These are phyloP conservation scores for Eciton burchellii DNA, from an alignment of 1,140 invertebrate species.

Conservation along the genomic window DNA sequence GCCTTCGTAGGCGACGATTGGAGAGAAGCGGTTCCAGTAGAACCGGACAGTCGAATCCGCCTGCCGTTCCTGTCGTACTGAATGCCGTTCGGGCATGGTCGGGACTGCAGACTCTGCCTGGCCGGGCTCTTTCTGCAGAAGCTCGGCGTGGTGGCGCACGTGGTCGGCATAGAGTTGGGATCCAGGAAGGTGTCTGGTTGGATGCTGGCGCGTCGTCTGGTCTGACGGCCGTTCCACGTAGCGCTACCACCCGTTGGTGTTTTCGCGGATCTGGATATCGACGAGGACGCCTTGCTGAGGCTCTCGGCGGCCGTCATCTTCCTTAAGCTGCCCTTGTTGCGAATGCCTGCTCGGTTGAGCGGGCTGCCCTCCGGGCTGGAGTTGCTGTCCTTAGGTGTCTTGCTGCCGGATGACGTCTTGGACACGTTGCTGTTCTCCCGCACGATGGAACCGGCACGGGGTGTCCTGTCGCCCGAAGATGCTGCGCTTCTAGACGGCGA, in stretches of 20 bases:
- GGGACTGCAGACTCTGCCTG: slow-evolving; percentile 88
- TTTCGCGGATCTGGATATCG: slow-evolving; percentile 63
- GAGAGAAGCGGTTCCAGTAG: slow-evolving; percentile 83
- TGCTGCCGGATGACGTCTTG: slow-evolving; percentile 77
- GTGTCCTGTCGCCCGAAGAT: slow-evolving; percentile 81
- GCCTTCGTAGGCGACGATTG: slow-evolving; percentile 88
- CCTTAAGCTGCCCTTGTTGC: slow-evolving; percentile 70
- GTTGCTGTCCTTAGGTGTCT: slow-evolving; percentile 81
- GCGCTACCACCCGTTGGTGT: slow-evolving; percentile 85
- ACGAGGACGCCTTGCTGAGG: slow-evolving; percentile 80
- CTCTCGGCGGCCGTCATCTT: slow-evolving; percentile 83
- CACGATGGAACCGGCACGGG: slow-evolving; percentile 84
- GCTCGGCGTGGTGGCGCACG: slow-evolving; percentile 81
- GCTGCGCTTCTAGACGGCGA: slow-evolving; percentile 85
- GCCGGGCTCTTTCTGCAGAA: slow-evolving; percentile 88
- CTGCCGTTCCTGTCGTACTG: slow-evolving; percentile 87
- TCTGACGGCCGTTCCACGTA: slow-evolving; percentile 90
- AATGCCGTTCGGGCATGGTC: slow-evolving; percentile 82
- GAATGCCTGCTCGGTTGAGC: slow-evolving; percentile 75
- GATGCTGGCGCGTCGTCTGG: slow-evolving; percentile 87
- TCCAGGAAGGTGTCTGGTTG: slow-evolving; percentile 88
- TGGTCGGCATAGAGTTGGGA: slow-evolving; percentile 78
- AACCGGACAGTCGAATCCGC: slow-evolving; percentile 81
- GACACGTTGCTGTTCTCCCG: slow-evolving; percentile 86
- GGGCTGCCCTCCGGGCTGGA: slow-evolving; percentile 82